Base-by-base conservation (phyloP, 2,888 invertebrate genomes). In the Eupithecia exiguata region DNA sequence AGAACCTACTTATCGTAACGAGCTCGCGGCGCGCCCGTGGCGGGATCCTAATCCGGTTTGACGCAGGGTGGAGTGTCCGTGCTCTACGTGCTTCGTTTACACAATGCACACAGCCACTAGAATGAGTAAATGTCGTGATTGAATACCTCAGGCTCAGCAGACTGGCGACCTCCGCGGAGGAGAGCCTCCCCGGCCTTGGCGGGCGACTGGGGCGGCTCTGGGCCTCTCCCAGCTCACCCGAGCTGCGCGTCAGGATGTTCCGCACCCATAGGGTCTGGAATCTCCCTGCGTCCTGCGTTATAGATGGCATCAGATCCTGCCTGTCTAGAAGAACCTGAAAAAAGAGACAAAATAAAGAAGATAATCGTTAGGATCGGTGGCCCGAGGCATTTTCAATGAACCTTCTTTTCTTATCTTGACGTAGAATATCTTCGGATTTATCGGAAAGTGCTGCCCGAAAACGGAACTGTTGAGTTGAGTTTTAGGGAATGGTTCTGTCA, bases 181-280 rank as follows among this genome's bases (percentile, higher is more conserved):
- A 9, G 1, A 63, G 35, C 16, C 35, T 35, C 30, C 6, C 35
- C 18, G 63, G 63, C 35, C 53, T 0, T 10, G 36, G 30, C 6
- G 25, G 35, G 62, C 30, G 30, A 3, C 18, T 35, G 35, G 7
- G 62, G 7, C 36, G 18, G 10, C 3, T n/a, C 35, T 0, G 18
- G 69, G 14, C 16, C 14, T 43, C n/a, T 77, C 77, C 25, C 21
- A 86, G 69, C n/a, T 87, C 81, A 0, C 88, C 83, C 0, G 92
- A 89, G 75, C 91, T 90, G 5, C 79, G 77, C 63, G 84, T 88
- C 69, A 91, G 74, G 21, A 89, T 85, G 71, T 90, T 92, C 77
- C 84, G 83, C n/a, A 92, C 85, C 92, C 92, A 92, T 0, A 92
- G 82, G 16, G 80, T 84, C 0, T 76, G 79, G 1, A 84, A 80